Percentiles rank a stretch among this genome's conserved stretches.
Conservation (phyloP, 2,888 invertebrate genomes). For the Punctoribates punctum region DNA sequence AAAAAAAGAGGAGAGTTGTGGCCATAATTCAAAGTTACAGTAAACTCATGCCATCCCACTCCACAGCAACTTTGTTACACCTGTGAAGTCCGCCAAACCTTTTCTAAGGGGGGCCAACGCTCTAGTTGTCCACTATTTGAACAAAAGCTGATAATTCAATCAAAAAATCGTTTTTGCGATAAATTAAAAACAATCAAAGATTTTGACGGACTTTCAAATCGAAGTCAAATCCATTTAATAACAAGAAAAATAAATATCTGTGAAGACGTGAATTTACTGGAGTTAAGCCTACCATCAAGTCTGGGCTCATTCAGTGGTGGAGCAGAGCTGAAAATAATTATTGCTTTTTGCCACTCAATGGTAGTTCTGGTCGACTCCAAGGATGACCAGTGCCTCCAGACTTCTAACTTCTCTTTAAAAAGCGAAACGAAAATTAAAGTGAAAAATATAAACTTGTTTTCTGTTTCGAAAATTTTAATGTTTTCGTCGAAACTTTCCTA, state of each 20-base stretch:
- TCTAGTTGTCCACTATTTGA: no score
- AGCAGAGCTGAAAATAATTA: not conserved
- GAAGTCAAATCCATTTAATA: no score
- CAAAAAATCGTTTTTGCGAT: no score
- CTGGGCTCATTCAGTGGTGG: not conserved
- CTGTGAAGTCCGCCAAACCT: not conserved
- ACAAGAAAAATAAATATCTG: no score
- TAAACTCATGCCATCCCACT: not conserved
- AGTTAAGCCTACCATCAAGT: not conserved
- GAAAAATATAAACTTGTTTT: conserved; percentile 21
- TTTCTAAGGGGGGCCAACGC: not conserved
- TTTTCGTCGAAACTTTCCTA: conserved; percentile 8
- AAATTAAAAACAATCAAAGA: no score
- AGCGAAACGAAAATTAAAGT: not conserved
- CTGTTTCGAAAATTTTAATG: not conserved
- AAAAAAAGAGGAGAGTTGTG: not conserved
- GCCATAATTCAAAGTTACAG: not conserved
- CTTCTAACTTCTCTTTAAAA: not conserved
- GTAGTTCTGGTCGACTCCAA: conserved; percentile 1
- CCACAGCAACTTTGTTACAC: not conserved
- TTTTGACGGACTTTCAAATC: no score
- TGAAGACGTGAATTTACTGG: not conserved
- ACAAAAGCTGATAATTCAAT: no score
- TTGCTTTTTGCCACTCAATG: not conserved
- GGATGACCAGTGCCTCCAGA: conserved; percentile 36